Evolutionary conservation across 2,888 invertebrate genomes (phyloP).

Genomic region (Lepeophtheirus nordmannii): DNA sequence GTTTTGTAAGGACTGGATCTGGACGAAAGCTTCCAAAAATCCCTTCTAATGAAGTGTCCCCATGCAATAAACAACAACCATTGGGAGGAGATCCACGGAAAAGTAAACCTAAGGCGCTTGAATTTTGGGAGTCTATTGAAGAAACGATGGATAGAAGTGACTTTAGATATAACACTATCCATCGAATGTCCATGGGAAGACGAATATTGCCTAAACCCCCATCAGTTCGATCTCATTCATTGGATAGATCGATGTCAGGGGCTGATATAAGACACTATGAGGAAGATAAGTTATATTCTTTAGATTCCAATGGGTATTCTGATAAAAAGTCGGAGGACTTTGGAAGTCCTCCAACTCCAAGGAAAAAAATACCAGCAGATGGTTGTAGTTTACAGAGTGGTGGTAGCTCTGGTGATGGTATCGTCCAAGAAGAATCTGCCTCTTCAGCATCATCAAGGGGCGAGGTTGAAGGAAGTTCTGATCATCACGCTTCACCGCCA

Average conservation of each 20-base stretch:
- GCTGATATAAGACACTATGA: not conserved
- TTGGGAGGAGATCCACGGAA: not conserved
- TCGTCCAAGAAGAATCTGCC: not conserved
- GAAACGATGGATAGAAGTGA: not conserved
- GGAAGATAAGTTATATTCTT: not conserved
- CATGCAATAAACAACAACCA: not conserved
- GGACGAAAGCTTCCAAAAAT: slow-evolving; percentile 24
- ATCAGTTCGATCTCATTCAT: not conserved
- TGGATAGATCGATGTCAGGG: not conserved
- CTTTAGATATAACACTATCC: slow-evolving; percentile 29
- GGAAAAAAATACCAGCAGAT: slow-evolving; percentile 1
- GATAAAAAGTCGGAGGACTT: not conserved
- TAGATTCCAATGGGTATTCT: not conserved
- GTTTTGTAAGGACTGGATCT: slow-evolving; percentile 22
- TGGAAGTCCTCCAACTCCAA: slow-evolving; percentile 1
- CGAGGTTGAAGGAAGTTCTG: slow-evolving; percentile 26
- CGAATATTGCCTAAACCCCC: slow-evolving; percentile 27
- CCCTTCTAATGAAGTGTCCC: not conserved
- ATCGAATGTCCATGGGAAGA: slow-evolving; percentile 28
- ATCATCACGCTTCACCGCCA: slow-evolving; percentile 25
- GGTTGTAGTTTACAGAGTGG: slow-evolving; percentile 8
- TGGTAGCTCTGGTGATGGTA: not conserved
- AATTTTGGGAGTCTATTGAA: slow-evolving; percentile 27
- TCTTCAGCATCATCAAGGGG: slow-evolving; percentile 20
- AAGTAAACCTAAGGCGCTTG: slow-evolving; percentile 26